A percentile compares a stretch with the other conserved stretches of the same genome.
These are phyloP conservation scores for Drosophila melanica DNA, from an alignment of 1,140 invertebrate genomes.

Conservation along the genomic window DNA sequence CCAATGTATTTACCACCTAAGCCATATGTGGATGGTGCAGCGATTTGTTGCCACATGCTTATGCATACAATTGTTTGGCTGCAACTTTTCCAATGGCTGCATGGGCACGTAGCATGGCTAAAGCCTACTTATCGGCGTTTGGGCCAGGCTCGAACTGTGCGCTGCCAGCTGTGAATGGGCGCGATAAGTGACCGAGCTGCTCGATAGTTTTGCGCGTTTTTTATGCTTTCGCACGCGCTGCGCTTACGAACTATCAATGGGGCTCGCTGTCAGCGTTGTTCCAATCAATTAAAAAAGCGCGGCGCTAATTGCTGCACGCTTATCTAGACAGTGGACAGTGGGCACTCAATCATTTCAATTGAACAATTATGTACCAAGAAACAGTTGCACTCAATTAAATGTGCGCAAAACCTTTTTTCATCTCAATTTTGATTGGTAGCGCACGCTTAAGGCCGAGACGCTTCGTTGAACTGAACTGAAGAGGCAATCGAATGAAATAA, in stretches of 20 bases:
- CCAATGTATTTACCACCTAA: neutral
- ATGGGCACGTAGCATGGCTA: conserved; percentile 32
- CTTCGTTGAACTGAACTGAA: conserved; percentile 52
- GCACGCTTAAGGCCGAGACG: conserved; percentile 9
- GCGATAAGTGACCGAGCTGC: conserved; percentile 24
- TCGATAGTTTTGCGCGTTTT: conserved; percentile 22
- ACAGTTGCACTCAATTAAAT: conserved; percentile 77
- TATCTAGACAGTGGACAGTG: conserved; percentile 26
- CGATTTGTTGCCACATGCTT: neutral
- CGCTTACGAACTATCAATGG: conserved; percentile 43
- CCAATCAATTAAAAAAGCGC: conserved; percentile 73
- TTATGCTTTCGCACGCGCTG: conserved; percentile 48
- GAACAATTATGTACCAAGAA: conserved; percentile 62
- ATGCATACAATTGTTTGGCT: conserved; percentile 5
- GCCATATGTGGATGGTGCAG: neutral
- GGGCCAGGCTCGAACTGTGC: conserved; percentile 3
- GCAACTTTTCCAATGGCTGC: neutral
- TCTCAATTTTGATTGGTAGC: conserved; percentile 32
- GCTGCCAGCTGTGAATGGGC: neutral
- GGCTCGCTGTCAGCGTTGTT: conserved; percentile 40
- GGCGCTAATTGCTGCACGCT: conserved; percentile 67
- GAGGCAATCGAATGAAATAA: conserved; percentile 45
- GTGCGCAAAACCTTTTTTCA: conserved; percentile 32
- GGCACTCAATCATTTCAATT: conserved; percentile 67
- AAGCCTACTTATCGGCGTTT: conserved; percentile 50